Base-by-base conservation (phyloP, 2,113 vertebrate genomes). In the Burhinus oedicnemus region DNA sequence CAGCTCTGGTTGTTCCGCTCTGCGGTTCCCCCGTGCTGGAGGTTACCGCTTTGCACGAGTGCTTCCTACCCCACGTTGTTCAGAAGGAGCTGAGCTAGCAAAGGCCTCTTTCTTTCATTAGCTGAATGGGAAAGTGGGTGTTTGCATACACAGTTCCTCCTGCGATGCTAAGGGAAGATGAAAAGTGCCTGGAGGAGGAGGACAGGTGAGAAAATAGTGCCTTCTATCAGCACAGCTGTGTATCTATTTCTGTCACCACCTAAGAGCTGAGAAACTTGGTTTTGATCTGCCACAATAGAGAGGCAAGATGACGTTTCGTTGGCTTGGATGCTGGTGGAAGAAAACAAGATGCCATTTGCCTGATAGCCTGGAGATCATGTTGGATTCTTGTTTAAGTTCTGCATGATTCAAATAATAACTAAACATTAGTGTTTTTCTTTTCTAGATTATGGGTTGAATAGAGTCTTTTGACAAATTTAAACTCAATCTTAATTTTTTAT, bases 1-100 rank as follows among this genome's bases (percentile, higher is more conserved):
- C 55, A 70, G 32, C n/a, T 26, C 27, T 0, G 1, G 8, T 25
- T 26, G 49, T 52, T 65, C 32, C 0, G 3, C 29, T 72, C 66
- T 49, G n/a, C 0, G 1, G 54, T 44, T 68, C n/a, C 30, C 25
- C 26, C 0, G 1, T 36, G 45, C 54, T 42, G 29, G 45, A 81
- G 45, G 40, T 47, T 40, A 30, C 60, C 2, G 1, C 26, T 47
- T 47, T 10, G 9, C 38, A 74, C 52, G 26, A 62, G 18, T 2
- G 29, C 45, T 83, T 65, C 65, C 42, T n/a, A 22, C 45, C 51
- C 36, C 36, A 11, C 5, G 0, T 25, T 15, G 51, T 21, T 83
- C 36, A 26, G 64, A 64, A 51, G 34, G 44, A 65, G 32, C 71
- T 30, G 26, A 89, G 47, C 30, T 58, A 42, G 45, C 20, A 47